Evolutionary conservation across 2,113 vertebrate species (phyloP).

Genomic region (Chlamydotis undulata): DNA sequence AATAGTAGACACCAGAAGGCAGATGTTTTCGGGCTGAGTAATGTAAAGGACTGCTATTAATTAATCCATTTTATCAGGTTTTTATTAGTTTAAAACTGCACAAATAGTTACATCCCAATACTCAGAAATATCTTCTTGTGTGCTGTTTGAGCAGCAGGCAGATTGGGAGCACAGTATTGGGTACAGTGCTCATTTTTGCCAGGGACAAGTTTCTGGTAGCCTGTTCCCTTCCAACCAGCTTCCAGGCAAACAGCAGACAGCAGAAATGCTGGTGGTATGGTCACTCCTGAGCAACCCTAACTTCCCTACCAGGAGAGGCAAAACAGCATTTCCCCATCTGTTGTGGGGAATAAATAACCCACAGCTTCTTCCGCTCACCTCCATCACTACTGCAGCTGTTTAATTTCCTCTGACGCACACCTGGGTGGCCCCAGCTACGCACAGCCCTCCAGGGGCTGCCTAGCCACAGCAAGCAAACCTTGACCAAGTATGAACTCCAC

Average conservation of each 20-base stretch:
- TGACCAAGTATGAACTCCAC: background rate
- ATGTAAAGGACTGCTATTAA: background rate
- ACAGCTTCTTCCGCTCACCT: background rate
- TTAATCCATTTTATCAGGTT: background rate
- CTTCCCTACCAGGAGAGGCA: background rate
- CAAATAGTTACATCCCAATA: background rate
- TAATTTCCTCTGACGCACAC: background rate
- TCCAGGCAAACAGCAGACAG: background rate
- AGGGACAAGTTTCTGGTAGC: background rate
- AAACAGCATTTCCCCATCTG: background rate
- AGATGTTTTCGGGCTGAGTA: background rate
- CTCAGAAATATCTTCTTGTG: background rate
- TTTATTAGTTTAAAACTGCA: background rate
- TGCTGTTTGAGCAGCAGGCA: background rate
- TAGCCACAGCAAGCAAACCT: background rate
- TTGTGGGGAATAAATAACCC: background rate
- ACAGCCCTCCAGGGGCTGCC: background rate
- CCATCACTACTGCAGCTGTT: background rate
- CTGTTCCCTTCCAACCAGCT: background rate
- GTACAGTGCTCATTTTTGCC: background rate
- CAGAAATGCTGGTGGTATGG: background rate
- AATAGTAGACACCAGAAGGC: background rate
- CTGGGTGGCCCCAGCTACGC: background rate
- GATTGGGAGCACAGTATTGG: background rate
- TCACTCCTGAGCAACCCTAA: background rate